Conservation (phyloP, 2,888 invertebrate genomes). For the Dyspetes luteomarginatus region DNA sequence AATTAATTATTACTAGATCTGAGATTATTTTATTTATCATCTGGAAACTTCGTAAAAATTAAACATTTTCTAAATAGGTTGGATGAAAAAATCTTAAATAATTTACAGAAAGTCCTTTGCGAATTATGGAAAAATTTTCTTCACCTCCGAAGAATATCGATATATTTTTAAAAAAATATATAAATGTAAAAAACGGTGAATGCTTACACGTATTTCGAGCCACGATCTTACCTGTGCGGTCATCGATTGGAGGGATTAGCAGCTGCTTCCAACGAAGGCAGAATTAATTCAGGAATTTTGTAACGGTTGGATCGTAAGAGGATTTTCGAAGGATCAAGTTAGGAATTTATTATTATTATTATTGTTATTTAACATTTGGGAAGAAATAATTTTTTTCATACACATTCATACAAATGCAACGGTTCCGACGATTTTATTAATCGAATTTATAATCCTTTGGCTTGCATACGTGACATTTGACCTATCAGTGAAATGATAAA, state of each 20-base stretch:
- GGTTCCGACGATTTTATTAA: constrained; percentile 70
- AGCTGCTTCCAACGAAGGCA: constrained; percentile 13
- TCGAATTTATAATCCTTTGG: constrained; percentile 72
- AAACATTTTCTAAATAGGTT: too few relatives aligned
- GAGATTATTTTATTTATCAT: too few relatives aligned
- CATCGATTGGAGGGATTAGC: constrained; percentile 65
- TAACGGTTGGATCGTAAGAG: constrained; percentile 36
- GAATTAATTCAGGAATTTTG: background rate
- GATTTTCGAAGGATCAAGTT: background rate
- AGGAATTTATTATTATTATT: constrained; percentile 4
- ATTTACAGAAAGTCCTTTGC: too few relatives aligned
- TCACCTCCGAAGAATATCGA: too few relatives aligned
- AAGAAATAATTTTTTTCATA: background rate
- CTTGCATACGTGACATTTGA: constrained; percentile 67
- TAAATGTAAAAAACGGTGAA: constrained; percentile 17
- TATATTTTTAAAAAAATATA: constrained; percentile 55
- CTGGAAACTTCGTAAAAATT: too few relatives aligned
- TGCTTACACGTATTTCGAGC: constrained; percentile 56
- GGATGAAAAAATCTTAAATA: too few relatives aligned
- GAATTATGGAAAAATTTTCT: too few relatives aligned
- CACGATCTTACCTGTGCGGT: constrained; percentile 62
- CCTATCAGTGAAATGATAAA: constrained; percentile 69
- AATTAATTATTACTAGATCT: too few relatives aligned
- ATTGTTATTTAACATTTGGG: background rate
- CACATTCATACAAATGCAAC: constrained; percentile 38